Percentiles rank a stretch among this genome's conserved stretches.
These are phyloP conservation scores for Uromys caudimaculatus DNA, from an alignment of 2,797 vertebrate genomes.

Conservation along the genomic window DNA sequence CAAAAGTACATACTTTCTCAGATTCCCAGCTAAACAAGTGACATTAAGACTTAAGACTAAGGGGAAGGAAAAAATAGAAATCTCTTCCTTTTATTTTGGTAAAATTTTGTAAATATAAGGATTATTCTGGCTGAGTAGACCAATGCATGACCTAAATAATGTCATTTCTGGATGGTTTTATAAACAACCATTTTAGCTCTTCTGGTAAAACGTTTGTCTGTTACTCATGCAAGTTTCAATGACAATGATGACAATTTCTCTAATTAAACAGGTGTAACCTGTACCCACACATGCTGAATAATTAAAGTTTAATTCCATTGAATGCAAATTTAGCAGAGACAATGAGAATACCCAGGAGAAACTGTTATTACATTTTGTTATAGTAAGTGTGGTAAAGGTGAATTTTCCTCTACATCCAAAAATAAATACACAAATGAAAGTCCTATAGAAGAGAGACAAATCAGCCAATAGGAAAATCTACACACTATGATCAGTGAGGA, in stretches of 20 bases:
- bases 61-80: not conserved
- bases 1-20: not conserved
- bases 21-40: not conserved
- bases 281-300: not conserved
- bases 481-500: not conserved
- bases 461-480: not conserved
- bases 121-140: not conserved
- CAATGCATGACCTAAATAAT: not conserved
- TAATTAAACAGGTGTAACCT: conserved; percentile 8
- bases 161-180: not conserved
- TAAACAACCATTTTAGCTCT: conserved; percentile 45
- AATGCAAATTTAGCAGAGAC: conserved; percentile 37
- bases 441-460: not conserved
- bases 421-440: not conserved
- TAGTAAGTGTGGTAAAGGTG: not conserved
- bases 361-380: not conserved
- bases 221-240: conserved; percentile 2
- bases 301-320: conserved; percentile 24
- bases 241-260: conserved; percentile 29
- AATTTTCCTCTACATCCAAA: not conserved
- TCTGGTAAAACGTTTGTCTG: not conserved
- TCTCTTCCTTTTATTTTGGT: not conserved
- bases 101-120: not conserved
- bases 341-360: not conserved
- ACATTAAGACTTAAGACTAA: not conserved